phyloP scores from a whole-genome alignment of 2,113 vertebrate species.

The Protomyctophum bolini region DNA sequence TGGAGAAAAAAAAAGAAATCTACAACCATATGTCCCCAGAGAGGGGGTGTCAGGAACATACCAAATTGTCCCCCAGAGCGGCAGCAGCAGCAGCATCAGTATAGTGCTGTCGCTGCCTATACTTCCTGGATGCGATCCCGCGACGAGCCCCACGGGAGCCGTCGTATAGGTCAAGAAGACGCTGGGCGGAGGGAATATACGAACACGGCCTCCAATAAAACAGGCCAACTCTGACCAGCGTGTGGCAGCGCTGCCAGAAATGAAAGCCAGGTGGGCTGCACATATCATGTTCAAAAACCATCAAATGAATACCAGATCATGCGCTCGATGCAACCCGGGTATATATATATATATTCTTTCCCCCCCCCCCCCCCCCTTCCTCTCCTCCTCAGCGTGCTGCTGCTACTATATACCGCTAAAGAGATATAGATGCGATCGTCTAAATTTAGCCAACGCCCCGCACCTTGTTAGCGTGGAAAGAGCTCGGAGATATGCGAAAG shows the following conservation, averaged over 20 bases:
- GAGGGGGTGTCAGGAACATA: background rate
- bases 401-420: slow-evolving; percentile 13
- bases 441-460: slow-evolving; percentile 51
- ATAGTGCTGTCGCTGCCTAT: background rate
- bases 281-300: slow-evolving; percentile 75
- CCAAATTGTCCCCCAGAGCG: slow-evolving; percentile 42
- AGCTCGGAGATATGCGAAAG: slow-evolving; percentile 41
- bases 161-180: slow-evolving; percentile 78
- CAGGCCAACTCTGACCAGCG: slow-evolving; percentile 77
- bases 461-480: slow-evolving; percentile 54
- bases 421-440: slow-evolving; percentile 52
- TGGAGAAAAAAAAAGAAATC: too few species aligned
- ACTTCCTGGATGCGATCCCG: slow-evolving; percentile 65
- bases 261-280: slow-evolving; percentile 81
- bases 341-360: slow-evolving; percentile 32
- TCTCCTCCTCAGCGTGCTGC: slow-evolving; percentile 43
- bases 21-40: too few species aligned
- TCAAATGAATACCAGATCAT: slow-evolving; percentile 81
- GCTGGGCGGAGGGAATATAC: slow-evolving; percentile 75
- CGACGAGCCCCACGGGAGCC: slow-evolving; percentile 75
- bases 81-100: slow-evolving; percentile 25
- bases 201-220: slow-evolving; percentile 85
- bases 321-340: slow-evolving; percentile 49
- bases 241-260: slow-evolving; percentile 65
- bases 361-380: too few species aligned